Conservation (phyloP, 2,888 invertebrate species). For the Gasteruption jaculator region DNA sequence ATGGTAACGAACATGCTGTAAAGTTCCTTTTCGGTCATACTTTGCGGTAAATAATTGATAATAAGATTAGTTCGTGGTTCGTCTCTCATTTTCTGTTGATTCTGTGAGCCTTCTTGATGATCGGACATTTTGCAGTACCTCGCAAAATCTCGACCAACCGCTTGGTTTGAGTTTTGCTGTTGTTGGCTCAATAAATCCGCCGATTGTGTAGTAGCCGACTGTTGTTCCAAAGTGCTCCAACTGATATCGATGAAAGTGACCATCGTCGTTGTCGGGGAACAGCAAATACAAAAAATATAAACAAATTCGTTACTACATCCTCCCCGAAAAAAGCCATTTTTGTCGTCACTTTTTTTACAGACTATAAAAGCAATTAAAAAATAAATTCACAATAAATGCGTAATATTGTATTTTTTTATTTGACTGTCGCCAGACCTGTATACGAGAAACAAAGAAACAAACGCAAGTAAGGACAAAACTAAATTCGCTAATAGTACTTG, state of each 20-base stretch:
- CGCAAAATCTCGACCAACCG: constrained; percentile 25
- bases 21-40: constrained; percentile 86
- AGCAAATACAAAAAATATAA: constrained; percentile 53
- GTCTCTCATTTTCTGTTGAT: constrained; percentile 32
- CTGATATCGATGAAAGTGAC: constrained; percentile 44
- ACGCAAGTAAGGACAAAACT: constrained; percentile 43
- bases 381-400: constrained; percentile 50
- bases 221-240: constrained; percentile 37
- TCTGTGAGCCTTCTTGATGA: no score
- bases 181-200: constrained; percentile 18
- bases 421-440: constrained; percentile 48
- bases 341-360: constrained; percentile 32
- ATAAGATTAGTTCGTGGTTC: constrained; percentile 76
- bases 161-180: constrained; percentile 20
- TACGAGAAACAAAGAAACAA: constrained; percentile 51
- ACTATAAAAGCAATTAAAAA: constrained; percentile 36
- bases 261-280: constrained; percentile 43
- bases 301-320: constrained; percentile 49
- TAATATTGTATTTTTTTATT: constrained; percentile 36
- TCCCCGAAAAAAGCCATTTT: constrained; percentile 32
- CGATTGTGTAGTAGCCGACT: constrained; percentile 14
- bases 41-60: constrained; percentile 93
- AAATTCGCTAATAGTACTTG: no score
- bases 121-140: constrained; percentile 43
- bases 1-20: constrained; percentile 84